These are phyloP conservation scores for Nephrotoma appendiculata DNA, from an alignment of 2,888 invertebrate species.

Conservation along the genomic window DNA sequence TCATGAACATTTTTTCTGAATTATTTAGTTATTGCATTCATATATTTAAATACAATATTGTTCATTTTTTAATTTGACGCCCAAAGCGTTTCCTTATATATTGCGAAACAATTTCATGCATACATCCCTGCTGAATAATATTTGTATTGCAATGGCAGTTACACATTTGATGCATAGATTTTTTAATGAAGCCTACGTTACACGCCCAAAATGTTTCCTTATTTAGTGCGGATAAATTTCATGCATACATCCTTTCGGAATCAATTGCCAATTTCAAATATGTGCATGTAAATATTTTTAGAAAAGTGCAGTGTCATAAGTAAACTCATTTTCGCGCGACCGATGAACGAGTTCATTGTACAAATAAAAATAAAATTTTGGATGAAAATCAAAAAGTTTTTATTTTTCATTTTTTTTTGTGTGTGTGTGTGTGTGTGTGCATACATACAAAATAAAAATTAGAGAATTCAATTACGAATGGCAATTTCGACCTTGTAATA, in stretches of 20 bases:
- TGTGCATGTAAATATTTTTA: not conserved
- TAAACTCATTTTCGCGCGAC: not conserved
- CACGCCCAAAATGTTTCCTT: too few species aligned
- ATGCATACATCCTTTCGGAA: not conserved
- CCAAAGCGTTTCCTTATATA: too few species aligned
- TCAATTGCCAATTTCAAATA: not conserved
- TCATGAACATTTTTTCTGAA: too few species aligned
- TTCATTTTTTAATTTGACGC: too few species aligned
- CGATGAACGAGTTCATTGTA: not conserved
- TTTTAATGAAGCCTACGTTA: too few species aligned
- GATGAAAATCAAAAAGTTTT: not conserved
- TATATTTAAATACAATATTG: too few species aligned
- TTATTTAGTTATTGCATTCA: too few species aligned
- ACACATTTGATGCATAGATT: too few species aligned
- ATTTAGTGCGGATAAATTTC: not conserved
- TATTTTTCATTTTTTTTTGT: not conserved
- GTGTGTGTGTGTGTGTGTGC: not conserved
- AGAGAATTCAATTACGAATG: not conserved
- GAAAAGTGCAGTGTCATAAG: not conserved
- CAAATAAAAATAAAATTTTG: not conserved
- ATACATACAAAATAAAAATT: not conserved
- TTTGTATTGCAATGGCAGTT: too few species aligned
- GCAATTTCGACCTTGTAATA: not conserved
- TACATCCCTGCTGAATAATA: too few species aligned
- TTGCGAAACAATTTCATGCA: too few species aligned